These are phyloP conservation scores for Erynnis tages DNA, from an alignment of 2,888 invertebrate genomes.

Conservation along the genomic window DNA sequence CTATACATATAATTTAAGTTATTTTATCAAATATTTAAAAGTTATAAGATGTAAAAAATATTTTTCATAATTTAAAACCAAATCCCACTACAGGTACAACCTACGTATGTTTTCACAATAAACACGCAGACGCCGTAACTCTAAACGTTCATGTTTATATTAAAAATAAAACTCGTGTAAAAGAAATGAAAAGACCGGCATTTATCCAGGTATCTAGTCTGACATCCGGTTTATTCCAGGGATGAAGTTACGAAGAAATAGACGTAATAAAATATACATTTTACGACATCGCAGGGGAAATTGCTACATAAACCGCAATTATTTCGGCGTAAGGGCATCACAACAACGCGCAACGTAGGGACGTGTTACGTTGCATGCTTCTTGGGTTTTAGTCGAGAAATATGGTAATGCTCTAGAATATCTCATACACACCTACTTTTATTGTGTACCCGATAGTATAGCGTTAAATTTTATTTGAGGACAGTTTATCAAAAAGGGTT, in stretches of 20 bases:
- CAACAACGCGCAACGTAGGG: conserved; percentile 36
- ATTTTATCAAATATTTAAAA: no score
- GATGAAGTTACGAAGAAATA: conserved; percentile 60
- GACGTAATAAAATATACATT: conserved; percentile 68
- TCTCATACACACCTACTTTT: no score
- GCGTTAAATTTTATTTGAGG: no score
- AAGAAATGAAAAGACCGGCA: conserved; percentile 23
- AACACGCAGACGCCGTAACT: background rate
- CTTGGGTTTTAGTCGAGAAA: conserved; percentile 7
- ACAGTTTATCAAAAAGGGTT: no score
- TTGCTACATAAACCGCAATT: conserved; percentile 73
- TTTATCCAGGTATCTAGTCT: conserved; percentile 26
- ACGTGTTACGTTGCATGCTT: conserved; percentile 31
- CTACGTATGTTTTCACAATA: background rate
- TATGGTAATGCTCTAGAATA: no score
- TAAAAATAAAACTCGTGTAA: conserved; percentile 21
- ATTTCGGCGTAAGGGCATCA: conserved; percentile 59
- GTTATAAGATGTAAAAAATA: no score
- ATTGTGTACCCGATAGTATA: no score
- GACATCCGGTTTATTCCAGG: conserved; percentile 38
- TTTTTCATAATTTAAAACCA: no score
- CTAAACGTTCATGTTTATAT: conserved; percentile 16
- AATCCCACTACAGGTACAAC: no score
- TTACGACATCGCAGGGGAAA: conserved; percentile 66
- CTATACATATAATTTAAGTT: no score